Conservation (phyloP, 2,888 invertebrate genomes). For the Apoda limacodes region DNA sequence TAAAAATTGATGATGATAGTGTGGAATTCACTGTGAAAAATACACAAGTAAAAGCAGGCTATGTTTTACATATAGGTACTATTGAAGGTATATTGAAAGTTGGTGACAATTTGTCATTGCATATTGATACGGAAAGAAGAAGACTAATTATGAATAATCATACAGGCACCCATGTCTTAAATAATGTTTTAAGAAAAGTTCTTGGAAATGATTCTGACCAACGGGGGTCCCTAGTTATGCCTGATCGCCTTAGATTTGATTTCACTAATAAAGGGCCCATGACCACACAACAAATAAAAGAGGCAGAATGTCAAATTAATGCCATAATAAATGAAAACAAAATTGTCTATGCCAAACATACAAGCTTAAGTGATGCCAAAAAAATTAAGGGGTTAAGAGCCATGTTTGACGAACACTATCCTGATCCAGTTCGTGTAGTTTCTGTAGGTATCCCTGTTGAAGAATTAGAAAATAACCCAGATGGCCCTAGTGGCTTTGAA, state of each 20-base stretch:
- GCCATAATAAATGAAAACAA: conserved; percentile 81
- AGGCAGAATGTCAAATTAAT: conserved; percentile 84
- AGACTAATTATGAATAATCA: conserved; percentile 98
- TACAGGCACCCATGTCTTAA: conserved; percentile 96
- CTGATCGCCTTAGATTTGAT: conserved; percentile 96
- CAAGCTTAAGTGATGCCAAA: conserved; percentile 87
- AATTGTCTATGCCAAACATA: conserved; percentile 88
- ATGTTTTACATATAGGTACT: conserved; percentile 92
- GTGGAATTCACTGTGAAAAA: conserved; percentile 93
- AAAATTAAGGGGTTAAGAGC: conserved; percentile 93
- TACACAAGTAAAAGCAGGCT: conserved; percentile 96
- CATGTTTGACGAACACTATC: conserved; percentile 99
- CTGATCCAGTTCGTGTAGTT: conserved; percentile 94
- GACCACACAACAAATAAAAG: conserved; percentile 87
- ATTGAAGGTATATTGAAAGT: conserved; percentile 86
- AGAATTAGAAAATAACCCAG: conserved; percentile 87
- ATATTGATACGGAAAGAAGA: conserved; percentile 87
- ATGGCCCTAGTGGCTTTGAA: conserved; percentile 78
- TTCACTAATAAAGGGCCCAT: conserved; percentile 96
- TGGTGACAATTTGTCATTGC: conserved; percentile 85
- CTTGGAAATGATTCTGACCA: conserved; percentile 94
- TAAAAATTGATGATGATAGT: conserved; percentile 84
- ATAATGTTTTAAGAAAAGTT: conserved; percentile 92
- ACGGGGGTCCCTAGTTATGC: conserved; percentile 96
- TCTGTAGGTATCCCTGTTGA: conserved; percentile 95